Percentiles rank a stretch among this genome's conserved stretches.
phyloP scores from a whole-genome alignment of 2,797 vertebrate genomes.

The Sebastes minor region DNA sequence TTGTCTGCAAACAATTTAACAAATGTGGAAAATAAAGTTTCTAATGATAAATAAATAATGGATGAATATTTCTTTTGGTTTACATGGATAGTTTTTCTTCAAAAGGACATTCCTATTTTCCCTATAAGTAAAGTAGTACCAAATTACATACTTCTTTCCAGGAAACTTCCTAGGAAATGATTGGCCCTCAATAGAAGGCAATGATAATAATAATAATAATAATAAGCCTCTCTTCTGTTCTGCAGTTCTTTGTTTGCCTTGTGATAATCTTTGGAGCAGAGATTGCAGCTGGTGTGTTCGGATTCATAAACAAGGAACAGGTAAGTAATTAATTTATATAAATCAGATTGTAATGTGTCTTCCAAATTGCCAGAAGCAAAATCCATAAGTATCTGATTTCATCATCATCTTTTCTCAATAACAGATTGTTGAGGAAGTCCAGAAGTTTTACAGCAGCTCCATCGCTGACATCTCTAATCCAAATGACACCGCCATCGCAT shows the following conservation, averaged over 20 bases:
- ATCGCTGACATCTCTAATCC: conserved; percentile 62
- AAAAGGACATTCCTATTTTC: not conserved
- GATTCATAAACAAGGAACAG: conserved; percentile 91
- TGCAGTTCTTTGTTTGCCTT: conserved; percentile 95
- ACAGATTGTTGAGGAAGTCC: conserved; percentile 89
- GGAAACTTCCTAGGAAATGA: not conserved
- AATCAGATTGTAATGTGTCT: not conserved
- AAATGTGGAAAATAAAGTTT: not conserved
- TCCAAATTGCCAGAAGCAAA: not conserved
- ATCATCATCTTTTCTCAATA: not conserved
- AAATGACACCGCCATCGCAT: conserved; percentile 77
- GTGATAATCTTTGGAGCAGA: conserved; percentile 97
- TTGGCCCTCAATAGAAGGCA: not conserved
- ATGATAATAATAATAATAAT: not conserved
- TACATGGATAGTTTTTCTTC: not conserved
- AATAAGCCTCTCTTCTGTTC: not conserved
- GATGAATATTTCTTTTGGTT: not conserved
- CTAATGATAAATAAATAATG: not conserved
- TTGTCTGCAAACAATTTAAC: not conserved
- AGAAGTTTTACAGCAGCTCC: conserved; percentile 87
- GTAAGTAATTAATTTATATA: conserved; percentile 64
- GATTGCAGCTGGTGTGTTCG: conserved; percentile 94
- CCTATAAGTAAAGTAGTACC: not conserved
- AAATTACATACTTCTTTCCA: not conserved
- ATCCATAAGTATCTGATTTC: not conserved